Percentiles rank a stretch among this genome's conserved stretches.
Conservation (phyloP, 2,888 invertebrate genomes). For the Allacma fusca region DNA sequence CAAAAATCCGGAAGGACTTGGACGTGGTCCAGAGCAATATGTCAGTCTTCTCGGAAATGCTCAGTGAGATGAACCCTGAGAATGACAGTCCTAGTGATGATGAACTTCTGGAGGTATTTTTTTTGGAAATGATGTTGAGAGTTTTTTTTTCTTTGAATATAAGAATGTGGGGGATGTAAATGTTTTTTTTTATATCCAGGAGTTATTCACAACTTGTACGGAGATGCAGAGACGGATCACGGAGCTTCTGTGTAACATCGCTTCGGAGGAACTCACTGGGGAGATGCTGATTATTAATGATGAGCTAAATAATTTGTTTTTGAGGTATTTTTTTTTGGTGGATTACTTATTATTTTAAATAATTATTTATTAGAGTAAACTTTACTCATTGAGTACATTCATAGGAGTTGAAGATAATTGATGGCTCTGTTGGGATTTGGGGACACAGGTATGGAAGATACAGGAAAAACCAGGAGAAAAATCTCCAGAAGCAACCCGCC, state of each 20-base stretch:
- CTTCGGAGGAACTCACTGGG: conserved; percentile 89
- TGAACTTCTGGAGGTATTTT: conserved; percentile 79
- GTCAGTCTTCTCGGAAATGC: conserved; percentile 93
- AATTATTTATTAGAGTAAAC: too few species aligned
- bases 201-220: conserved; percentile 81
- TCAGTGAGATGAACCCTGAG: conserved; percentile 86
- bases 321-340: conserved; percentile 71
- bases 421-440: too few species aligned
- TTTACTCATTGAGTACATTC: too few species aligned
- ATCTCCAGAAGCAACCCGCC: conserved; percentile 61
- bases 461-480: conserved; percentile 76
- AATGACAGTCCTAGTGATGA: conserved; percentile 86
- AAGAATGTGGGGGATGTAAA: too few species aligned
- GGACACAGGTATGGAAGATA: conserved; percentile 78
- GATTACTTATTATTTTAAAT: background rate
- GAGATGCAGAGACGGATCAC: conserved; percentile 95
- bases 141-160: too few species aligned
- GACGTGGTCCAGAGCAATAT: conserved; percentile 94
- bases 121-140: background rate
- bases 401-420: too few species aligned
- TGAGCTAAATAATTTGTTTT: conserved; percentile 92
- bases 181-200: conserved; percentile 67
- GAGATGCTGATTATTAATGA: conserved; percentile 94
- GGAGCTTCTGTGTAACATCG: conserved; percentile 88
- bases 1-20: conserved; percentile 89